A percentile compares a stretch with the other conserved stretches of the same genome.
These are phyloP conservation scores for Cuniculus paca DNA, from an alignment of 2,797 vertebrate genomes.

Conservation along the genomic window DNA sequence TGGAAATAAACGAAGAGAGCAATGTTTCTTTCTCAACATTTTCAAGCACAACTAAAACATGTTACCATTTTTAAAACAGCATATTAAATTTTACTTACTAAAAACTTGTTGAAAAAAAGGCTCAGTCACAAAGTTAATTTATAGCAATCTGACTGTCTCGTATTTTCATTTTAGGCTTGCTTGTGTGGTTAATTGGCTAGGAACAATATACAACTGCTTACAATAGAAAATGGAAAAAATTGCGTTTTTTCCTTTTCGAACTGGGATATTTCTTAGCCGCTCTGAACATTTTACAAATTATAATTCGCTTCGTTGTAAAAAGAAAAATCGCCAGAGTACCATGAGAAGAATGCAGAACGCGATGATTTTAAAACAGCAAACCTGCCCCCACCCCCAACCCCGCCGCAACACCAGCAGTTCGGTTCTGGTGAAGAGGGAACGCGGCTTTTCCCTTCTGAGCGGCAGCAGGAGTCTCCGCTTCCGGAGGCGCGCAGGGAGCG, in stretches of 20 bases:
- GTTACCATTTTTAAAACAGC: slow-evolving; percentile 34
- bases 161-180: slow-evolving; percentile 20
- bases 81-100: slow-evolving; percentile 30
- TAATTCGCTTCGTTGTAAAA: neutral
- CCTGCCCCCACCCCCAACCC: fast-evolving
- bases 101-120: neutral
- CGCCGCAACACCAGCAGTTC: neutral
- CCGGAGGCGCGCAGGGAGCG: neutral
- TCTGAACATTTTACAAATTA: neutral
- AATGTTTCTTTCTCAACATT: slow-evolving; percentile 50
- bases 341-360: neutral
- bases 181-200: neutral
- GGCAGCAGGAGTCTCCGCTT: neutral
- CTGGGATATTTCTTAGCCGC: neutral
- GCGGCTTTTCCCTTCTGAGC: neutral
- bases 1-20: slow-evolving; percentile 26
- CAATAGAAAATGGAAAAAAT: slow-evolving; percentile 44
- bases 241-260: neutral
- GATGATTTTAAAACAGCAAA: neutral
- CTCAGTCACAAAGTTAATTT: slow-evolving; percentile 3
- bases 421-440: neutral
- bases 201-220: neutral
- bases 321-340: neutral
- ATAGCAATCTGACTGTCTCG: neutral
- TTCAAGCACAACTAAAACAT: slow-evolving; percentile 55